A percentile compares a stretch with the other conserved stretches of the same genome.
phyloP scores from a whole-genome alignment of 2,888 invertebrate species.

The Tribolium freemani region DNA sequence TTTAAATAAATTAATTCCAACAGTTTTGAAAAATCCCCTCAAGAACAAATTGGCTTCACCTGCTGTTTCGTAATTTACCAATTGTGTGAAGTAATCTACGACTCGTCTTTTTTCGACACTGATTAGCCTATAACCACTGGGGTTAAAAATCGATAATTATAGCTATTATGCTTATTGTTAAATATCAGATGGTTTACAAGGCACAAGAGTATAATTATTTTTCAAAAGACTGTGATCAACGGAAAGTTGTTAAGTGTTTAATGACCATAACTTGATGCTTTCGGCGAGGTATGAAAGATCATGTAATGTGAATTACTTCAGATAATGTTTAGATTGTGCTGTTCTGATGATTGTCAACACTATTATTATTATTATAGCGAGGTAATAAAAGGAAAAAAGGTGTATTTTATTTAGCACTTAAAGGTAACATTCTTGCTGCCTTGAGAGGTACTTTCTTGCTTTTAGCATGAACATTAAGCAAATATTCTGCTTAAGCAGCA shows the following conservation, averaged over 20 bases:
- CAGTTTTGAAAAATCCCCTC: background rate
- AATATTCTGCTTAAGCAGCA: too few species aligned
- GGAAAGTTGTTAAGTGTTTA: background rate
- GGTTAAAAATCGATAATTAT: background rate
- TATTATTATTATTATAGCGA: background rate
- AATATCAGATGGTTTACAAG: background rate
- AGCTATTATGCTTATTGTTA: background rate
- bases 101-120: background rate
- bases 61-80: background rate
- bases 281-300: background rate
- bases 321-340: background rate
- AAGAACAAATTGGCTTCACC: background rate
- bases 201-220: background rate
- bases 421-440: too few species aligned
- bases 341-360: background rate
- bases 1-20: background rate
- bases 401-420: background rate
- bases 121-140: background rate
- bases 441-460: too few species aligned
- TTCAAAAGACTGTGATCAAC: background rate
- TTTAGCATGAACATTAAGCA: too few species aligned
- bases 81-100: background rate
- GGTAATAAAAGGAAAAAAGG: background rate
- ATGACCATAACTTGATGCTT: background rate
- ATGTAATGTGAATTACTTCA: constrained; percentile 1